Base-by-base conservation (phyloP, 2,113 vertebrate species). In the Raja brachyura region DNA sequence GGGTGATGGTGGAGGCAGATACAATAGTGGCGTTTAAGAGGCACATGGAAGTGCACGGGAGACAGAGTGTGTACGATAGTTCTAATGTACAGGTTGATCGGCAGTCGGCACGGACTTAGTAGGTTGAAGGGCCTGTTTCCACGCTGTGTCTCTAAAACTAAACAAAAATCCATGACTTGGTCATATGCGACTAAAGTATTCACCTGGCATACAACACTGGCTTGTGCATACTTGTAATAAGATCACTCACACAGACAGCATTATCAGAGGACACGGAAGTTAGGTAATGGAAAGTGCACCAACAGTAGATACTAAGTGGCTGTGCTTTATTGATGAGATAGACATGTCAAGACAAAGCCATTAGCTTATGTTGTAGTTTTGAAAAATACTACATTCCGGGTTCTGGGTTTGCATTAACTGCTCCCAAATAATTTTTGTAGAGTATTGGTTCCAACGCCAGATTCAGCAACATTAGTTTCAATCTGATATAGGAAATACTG, bases 401-500 rank as follows among this genome's bases (percentile, higher is more conserved):
- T 68, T 68, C 68, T 33, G 63, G 31, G 18, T 90, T 70, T 48
- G 63, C 33, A 90, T 90, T 39, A 70, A 90, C 18, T 90, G 88
- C 33, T 73, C 39, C 68, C 66, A 5, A 0, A 4, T 92, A 48
- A 73, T 39, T 66, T 90, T 70, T 39, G 54, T 28, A 66, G 22
- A 20, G 20, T 78, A 93, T 33, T 70, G 31, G 22, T 5, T 54
- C 7, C 63, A 92, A 73, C 3, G 11, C 39, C 22, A 74, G 68
- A 74, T 48, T 73, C 66, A n/a, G 63, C 59, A 92, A 95, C 95
- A 93, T 94, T 95, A 94, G 94, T 95, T 95, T 93, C 94, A 94
- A 94, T 94, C 95, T 95, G 31, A 93, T 94, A 93, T 94, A 93
- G 94, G 95, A 93, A 95, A 95, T 95, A 95, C 94, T 93, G 94